Base-by-base conservation (phyloP, 2,888 invertebrate genomes). In the Ceratothoa steindachneri region DNA sequence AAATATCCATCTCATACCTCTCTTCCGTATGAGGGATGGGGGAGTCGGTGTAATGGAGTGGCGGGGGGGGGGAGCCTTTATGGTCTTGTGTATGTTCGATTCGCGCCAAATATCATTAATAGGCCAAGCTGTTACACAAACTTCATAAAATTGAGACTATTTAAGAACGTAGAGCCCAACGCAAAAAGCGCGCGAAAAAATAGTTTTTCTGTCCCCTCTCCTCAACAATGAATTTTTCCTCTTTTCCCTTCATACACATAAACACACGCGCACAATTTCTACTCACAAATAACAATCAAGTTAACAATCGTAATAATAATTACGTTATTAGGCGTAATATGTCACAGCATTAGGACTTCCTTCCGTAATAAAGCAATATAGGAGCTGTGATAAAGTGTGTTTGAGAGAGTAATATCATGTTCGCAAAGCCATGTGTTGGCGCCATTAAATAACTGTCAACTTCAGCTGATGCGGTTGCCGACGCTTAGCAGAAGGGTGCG, bases 381-480 rank as follows among this genome's bases (percentile, higher is more conserved):
- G 52, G 60, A n/a, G 12, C 60, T 24, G 60, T 60, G 60, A 60
- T 60, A 60, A 60, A 60, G 60, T 60, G 60, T 60, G 60, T 60
- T 60, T 60, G 60, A 60, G 60, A n/a, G 60, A n/a, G 60, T 60
- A 60, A 60, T 60, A 15, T 60, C 24, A 12, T 60, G n/a, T 24
- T 15, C 24, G 60, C 12, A 60, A 24, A 7, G 22, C 60, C n/a
- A 22, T 15, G n/a, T 15, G n/a, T 60, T 60, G 22, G 22, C 22
- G 60, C 60, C 60, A 60, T 60, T 60, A 60, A 60, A 60, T 60
- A 60, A 60, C 60, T 60, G 2, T 2, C 22, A 60, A 60, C 22
- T 24, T 60, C 60, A 60, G 60, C 60, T 60, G 60, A 60, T 60
- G 60, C 60, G 60, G 60, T 60, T 60, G 60, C 60, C 60, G 60